Conservation (phyloP, 2,888 invertebrate genomes). For the Euproctis similis region DNA sequence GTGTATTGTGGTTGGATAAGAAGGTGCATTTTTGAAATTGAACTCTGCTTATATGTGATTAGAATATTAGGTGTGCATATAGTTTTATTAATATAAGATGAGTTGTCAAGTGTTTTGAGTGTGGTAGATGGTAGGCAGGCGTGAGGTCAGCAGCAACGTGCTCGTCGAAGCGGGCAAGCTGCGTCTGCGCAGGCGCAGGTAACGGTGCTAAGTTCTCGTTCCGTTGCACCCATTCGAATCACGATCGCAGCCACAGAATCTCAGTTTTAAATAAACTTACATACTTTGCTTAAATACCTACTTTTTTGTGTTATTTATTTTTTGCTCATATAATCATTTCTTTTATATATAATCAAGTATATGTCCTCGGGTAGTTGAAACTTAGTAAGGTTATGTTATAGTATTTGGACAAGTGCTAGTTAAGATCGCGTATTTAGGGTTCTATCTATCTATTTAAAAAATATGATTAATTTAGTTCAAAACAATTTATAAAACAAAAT, state of each 20-base stretch:
- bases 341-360: too few relatives aligned
- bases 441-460: too few relatives aligned
- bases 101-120: too few relatives aligned
- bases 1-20: slow-evolving; percentile 22
- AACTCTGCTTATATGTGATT: slow-evolving; percentile 30
- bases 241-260: slow-evolving; percentile 27
- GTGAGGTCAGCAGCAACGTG: slow-evolving; percentile 30
- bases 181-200: slow-evolving; percentile 35
- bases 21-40: slow-evolving; percentile 42
- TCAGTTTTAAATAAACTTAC: slow-evolving; percentile 25
- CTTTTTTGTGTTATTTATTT: slow-evolving; percentile 36
- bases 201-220: slow-evolving; percentile 66
- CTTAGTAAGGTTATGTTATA: too few relatives aligned
- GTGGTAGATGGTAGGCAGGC: slow-evolving; percentile 35
- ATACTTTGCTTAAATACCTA: slow-evolving; percentile 18
- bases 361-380: too few relatives aligned
- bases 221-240: slow-evolving; percentile 41
- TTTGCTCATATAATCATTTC: slow-evolving; percentile 30
- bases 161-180: slow-evolving; percentile 25
- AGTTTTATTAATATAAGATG: slow-evolving; percentile 11
- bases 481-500: too few relatives aligned
- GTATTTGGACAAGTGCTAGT: too few relatives aligned
- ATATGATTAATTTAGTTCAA: too few relatives aligned
- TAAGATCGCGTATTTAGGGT: too few relatives aligned
- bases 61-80: slow-evolving; percentile 25